Base-by-base conservation (phyloP, 2,888 invertebrate species). In the Tetragonula carbonaria region DNA sequence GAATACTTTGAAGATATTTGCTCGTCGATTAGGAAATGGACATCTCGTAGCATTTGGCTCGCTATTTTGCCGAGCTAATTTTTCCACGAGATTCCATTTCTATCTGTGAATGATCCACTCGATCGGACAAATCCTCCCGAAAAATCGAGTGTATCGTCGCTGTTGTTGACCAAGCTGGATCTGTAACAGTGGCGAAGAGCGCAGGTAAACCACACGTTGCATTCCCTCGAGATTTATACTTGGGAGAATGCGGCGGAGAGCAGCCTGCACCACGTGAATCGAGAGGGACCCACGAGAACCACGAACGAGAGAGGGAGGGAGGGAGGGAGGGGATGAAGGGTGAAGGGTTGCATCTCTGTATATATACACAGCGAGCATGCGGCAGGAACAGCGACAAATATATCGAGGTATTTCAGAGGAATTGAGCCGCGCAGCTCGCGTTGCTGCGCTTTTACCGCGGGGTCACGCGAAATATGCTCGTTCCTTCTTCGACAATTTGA, bases 401-500 rank as follows among this genome's bases (percentile, higher is more conserved):
- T 93, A 93, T 93, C 93, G 93, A 93, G 93, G 93, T 93, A 93
- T 93, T 93, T 91, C 88, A 83, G 87, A 92, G 93, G 93, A 93
- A 93, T 93, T 93, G 93, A 93, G 91, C 92, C 87, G 91, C 92
- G 91, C 90, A 89, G 87, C 82, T 75, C 79, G 67, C 78, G 80
- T 78, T 72, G 82, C 82, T 86, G 76, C 86, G 88, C 86, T 87
- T 87, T 88, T 90, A 86, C 82, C 87, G 88, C 89, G 92, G 92
- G 93, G 93, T 93, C 92, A 93, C 91, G 90, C 93, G 90, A 93
- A 93, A 93, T 93, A 93, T 93, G 93, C 93, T 93, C 92, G 92
- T 93, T 92, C 93, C 90, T 91, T 88, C 92, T 92, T 92, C 92
- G 91, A 93, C 93, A 93, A 93, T 93, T 93, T 93, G 93, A 93